These are phyloP conservation scores for Oreonectes daqikongensis DNA, from an alignment of 2,797 vertebrate genomes.

Conservation along the genomic window DNA sequence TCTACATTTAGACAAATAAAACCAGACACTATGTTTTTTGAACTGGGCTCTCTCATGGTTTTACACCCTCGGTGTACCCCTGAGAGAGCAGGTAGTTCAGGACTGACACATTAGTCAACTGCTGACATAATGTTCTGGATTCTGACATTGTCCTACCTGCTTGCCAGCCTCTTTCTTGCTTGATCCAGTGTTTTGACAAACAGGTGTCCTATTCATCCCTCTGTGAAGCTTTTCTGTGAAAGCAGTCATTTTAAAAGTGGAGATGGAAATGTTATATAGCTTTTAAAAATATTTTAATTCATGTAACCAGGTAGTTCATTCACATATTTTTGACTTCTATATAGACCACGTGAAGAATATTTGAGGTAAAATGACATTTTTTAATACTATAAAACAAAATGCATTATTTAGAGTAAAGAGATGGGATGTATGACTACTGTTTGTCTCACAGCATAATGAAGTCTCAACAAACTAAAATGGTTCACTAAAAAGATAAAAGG, in stretches of 20 bases:
- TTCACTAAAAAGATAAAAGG: background rate
- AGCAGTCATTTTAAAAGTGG: background rate
- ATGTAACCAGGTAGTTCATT: too few species aligned
- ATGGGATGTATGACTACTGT: too few species aligned
- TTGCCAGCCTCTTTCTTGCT: background rate
- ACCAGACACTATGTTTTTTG: constrained; percentile 35
- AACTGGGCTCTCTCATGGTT: background rate
- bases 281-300: too few species aligned
- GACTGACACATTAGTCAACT: background rate
- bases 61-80: background rate
- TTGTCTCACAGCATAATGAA: background rate
- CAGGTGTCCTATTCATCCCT: background rate
- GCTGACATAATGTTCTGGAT: background rate
- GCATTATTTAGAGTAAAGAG: too few species aligned
- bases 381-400: too few species aligned
- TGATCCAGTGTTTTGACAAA: background rate
- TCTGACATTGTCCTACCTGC: background rate
- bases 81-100: background rate
- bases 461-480: background rate
- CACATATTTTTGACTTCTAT: too few species aligned
- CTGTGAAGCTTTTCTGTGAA: background rate
- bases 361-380: too few species aligned
- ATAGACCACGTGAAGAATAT: too few species aligned
- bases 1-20: too few species aligned
- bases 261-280: too few species aligned